Percentiles rank a stretch among this genome's conserved stretches.
Conservation (phyloP, 2,888 invertebrate species). For the Peribatodes rhomboidaria region DNA sequence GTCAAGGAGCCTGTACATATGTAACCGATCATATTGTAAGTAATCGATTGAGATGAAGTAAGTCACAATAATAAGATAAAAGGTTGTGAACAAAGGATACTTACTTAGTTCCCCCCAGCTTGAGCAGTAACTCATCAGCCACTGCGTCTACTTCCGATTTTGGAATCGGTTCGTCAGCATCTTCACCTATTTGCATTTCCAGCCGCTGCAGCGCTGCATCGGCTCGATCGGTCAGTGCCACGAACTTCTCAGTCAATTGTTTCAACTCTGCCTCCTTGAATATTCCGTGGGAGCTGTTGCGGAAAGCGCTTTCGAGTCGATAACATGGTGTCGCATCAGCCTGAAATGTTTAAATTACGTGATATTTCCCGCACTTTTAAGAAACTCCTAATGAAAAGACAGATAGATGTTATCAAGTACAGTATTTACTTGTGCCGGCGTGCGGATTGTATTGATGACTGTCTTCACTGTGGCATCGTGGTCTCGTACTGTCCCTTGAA, state of each 20-base stretch:
- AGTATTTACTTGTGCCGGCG: slow-evolving; percentile 65
- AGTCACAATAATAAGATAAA: background rate
- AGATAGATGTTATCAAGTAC: background rate
- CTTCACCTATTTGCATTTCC: slow-evolving; percentile 69
- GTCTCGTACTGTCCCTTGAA: slow-evolving; percentile 81
- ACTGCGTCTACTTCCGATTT: slow-evolving; percentile 71
- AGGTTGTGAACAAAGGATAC: slow-evolving; percentile 25
- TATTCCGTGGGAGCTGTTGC: slow-evolving; percentile 70
- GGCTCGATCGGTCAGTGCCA: slow-evolving; percentile 77
- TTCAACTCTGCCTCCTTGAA: slow-evolving; percentile 76
- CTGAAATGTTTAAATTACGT: slow-evolving; percentile 52
- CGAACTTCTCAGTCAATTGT: slow-evolving; percentile 80
- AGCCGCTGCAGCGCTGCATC: slow-evolving; percentile 77
- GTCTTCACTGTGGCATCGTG: slow-evolving; percentile 77
- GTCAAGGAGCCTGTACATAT: too few relatives aligned
- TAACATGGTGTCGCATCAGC: slow-evolving; percentile 69
- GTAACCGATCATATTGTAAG: too few relatives aligned
- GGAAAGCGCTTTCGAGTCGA: slow-evolving; percentile 73
- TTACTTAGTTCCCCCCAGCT: slow-evolving; percentile 73
- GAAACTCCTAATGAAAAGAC: background rate
- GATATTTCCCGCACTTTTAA: background rate
- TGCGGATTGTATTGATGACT: slow-evolving; percentile 65
- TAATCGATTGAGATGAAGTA: too few relatives aligned
- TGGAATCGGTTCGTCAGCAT: slow-evolving; percentile 59
- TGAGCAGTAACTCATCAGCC: slow-evolving; percentile 69